Conservation (phyloP, 1,140 invertebrate species). For the Drosophila orena region DNA sequence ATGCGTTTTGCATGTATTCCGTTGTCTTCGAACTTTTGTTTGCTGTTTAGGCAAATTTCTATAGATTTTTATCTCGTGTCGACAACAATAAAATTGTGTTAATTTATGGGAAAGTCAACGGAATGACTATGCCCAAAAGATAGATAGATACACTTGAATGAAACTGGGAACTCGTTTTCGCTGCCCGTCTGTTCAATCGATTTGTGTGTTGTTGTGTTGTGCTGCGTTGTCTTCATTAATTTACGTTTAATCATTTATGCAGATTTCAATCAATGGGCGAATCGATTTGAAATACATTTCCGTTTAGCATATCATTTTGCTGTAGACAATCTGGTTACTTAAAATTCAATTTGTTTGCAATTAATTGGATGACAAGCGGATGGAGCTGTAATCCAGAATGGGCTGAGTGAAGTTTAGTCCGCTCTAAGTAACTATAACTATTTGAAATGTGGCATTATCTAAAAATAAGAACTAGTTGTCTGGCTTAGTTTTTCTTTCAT, state of each 20-base stretch:
- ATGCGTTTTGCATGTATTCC: conserved; percentile 42
- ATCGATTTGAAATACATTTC: conserved; percentile 69
- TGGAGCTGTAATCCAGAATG: not conserved
- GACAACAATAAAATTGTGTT: conserved; percentile 82
- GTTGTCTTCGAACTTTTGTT: conserved; percentile 58
- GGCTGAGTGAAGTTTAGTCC: too few species aligned
- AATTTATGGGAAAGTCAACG: conserved; percentile 73
- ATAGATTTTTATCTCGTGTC: conserved; percentile 75
- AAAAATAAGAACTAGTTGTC: too few species aligned
- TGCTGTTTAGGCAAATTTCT: conserved; percentile 80
- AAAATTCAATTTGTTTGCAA: conserved; percentile 34
- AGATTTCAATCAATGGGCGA: conserved; percentile 74
- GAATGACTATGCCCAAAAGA: conserved; percentile 44
- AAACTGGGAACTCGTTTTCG: conserved; percentile 65
- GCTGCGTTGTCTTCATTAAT: conserved; percentile 72
- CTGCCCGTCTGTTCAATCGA: conserved; percentile 43
- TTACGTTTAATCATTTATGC: conserved; percentile 78
- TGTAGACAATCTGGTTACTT: conserved; percentile 20
- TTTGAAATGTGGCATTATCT: not conserved
- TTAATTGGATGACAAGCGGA: conserved; percentile 21
- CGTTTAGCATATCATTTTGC: conserved; percentile 57
- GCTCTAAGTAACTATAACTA: too few species aligned
- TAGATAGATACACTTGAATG: conserved; percentile 40
- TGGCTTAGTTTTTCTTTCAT: conserved; percentile 19
- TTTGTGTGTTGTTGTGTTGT: conserved; percentile 57